These are phyloP conservation scores for Drosophila anceps DNA, from an alignment of 2,888 invertebrate species.

Conservation along the genomic window DNA sequence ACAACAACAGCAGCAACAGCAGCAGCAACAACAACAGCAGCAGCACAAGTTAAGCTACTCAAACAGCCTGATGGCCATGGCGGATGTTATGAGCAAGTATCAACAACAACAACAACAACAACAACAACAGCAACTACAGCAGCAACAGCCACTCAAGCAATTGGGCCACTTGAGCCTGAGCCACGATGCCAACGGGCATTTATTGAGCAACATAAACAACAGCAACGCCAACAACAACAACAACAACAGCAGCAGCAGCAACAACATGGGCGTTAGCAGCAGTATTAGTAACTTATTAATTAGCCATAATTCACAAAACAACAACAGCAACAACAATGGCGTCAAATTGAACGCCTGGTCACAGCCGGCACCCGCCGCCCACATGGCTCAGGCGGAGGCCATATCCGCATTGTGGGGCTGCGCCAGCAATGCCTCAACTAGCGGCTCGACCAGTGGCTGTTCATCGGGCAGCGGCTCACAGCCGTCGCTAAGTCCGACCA, in stretches of 20 bases:
- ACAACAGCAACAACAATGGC: constrained; percentile 20
- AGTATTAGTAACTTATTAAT: constrained; percentile 83
- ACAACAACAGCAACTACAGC: constrained; percentile 50
- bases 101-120: constrained; percentile 68
- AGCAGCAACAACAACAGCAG: constrained; percentile 64
- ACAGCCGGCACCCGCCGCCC: constrained; percentile 23
- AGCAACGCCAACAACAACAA: constrained; percentile 42
- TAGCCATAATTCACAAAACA: constrained; percentile 81
- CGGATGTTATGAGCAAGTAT: constrained; percentile 66
- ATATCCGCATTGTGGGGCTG: constrained; percentile 84
- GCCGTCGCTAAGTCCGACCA: constrained; percentile 84
- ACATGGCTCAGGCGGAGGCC: constrained; percentile 66
- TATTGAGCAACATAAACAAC: constrained; percentile 56
- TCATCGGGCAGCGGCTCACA: constrained; percentile 81
- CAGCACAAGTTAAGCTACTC: constrained; percentile 53
- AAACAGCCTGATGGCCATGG: constrained; percentile 69
- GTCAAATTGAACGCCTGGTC: constrained; percentile 52
- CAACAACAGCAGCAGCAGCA: constrained; percentile 26
- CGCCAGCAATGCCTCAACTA: constrained; percentile 74
- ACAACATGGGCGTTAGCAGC: constrained; percentile 72
- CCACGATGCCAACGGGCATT: constrained; percentile 54
- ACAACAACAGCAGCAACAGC: constrained; percentile 45
- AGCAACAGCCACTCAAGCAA: constrained; percentile 40
- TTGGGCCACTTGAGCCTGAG: constrained; percentile 48
- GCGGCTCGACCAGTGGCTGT: constrained; percentile 82